These are phyloP conservation scores for Pseudochromis fuscus DNA, from an alignment of 2,797 vertebrate species.

Conservation along the genomic window DNA sequence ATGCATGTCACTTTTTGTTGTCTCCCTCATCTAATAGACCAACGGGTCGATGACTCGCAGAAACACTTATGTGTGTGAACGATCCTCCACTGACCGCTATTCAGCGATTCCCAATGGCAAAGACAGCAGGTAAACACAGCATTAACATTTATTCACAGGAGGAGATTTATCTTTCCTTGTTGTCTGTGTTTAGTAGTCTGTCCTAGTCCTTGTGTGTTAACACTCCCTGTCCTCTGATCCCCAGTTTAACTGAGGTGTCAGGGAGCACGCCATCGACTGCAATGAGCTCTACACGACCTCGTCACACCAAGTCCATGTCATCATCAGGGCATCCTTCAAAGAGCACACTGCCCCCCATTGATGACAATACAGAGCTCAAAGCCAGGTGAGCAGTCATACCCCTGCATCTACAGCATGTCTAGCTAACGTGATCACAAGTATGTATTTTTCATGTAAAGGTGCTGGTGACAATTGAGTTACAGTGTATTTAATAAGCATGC, in stretches of 20 bases:
- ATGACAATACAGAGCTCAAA: constrained; percentile 94
- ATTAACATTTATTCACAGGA: neutral
- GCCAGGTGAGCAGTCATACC: constrained; percentile 85
- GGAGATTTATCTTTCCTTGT: neutral
- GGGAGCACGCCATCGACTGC: constrained; percentile 83
- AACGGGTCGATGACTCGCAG: constrained; percentile 92
- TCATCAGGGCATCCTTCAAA: constrained; percentile 96
- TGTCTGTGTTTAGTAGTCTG: neutral
- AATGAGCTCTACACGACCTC: constrained; percentile 89
- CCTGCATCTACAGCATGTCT: neutral
- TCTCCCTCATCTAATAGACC: constrained; percentile 68
- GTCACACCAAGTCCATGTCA: constrained; percentile 99
- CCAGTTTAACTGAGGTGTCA: constrained; percentile 95
- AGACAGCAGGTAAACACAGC: constrained; percentile 91
- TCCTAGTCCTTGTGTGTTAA: neutral
- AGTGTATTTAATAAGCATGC: neutral
- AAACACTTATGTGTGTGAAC: constrained; percentile 96
- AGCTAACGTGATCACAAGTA: too few relatives aligned
- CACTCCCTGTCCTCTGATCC: neutral
- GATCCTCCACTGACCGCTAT: constrained; percentile 91
- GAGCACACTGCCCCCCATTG: constrained; percentile 96
- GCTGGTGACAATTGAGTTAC: neutral
- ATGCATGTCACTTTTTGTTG: too few relatives aligned
- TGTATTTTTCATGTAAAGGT: neutral
- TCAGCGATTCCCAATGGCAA: constrained; percentile 95